Evolutionary conservation across 2,888 invertebrate genomes (phyloP), one percentile per base, ranked within the genome.

Genomic region (Strigamia maritima): DNA sequence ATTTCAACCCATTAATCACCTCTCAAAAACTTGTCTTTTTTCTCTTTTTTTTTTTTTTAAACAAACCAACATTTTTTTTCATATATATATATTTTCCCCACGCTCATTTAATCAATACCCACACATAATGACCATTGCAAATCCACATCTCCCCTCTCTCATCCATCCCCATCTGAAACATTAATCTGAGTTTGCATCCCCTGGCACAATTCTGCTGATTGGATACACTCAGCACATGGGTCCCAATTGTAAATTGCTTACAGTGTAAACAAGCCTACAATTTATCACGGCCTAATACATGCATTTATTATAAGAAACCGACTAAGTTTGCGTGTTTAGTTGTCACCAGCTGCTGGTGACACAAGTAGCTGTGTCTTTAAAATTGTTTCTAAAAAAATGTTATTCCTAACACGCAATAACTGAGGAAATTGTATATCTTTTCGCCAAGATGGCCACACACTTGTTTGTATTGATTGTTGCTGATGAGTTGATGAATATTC

Each of bases 141-240:
- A 60, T 60, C n/a, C 60, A 10, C 60, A 60, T 60, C 60, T n/a
- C 60, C 60, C 26, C 16, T 14, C 16, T 8, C 65, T 26, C 65
- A 24, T 26, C 65, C 65, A 65, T 16, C 65, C 65, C 65, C 60
- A 60, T 24, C 24, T 65, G 65, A 65, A 65, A 65, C 65, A 65
- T 65, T 65, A 65, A 65, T 65, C 65, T 65, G 65, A 65, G 65
- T 65, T 65, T 65, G 65, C 65, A 65, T 65, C 65, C 65, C 65
- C 65, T 26, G 26, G 65, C 65, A 65, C 65, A 65, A 26, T 65
- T 65, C 65, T 65, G 65, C 26, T 65, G 65, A 65, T 65, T 65
- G 65, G 65, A 65, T 65, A 65, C 65, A 65, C 26, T 65, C 26
- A 65, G 26, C 65, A 65, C 65, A 65, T 65, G 65, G 65, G 65